Conservation (phyloP, 2,888 invertebrate species). For the Halictus ligatus region DNA sequence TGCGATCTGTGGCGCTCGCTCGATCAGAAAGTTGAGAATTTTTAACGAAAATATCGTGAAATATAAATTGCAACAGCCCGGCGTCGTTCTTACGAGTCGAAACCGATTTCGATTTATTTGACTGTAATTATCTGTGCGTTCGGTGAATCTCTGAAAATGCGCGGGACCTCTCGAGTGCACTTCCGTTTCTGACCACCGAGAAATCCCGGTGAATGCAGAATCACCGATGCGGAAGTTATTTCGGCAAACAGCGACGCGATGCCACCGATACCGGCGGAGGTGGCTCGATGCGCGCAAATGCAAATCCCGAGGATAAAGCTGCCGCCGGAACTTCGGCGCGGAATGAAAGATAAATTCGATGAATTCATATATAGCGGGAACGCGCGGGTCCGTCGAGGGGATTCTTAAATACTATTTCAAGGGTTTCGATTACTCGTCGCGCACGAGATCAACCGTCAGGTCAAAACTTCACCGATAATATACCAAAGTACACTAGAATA, state of each 20-base stretch:
- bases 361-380: background rate
- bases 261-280: background rate
- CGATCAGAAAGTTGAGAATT: background rate
- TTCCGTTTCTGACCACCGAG: constrained; percentile 24
- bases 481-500: too few species aligned
- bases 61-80: background rate
- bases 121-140: background rate
- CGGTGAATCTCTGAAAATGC: background rate
- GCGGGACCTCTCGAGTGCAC: background rate
- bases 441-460: background rate
- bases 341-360: constrained; percentile 27
- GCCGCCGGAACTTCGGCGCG: background rate
- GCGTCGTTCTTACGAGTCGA: background rate
- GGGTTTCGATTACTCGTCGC: background rate
- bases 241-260: constrained; percentile 18
- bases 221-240: constrained; percentile 15
- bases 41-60: background rate
- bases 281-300: background rate
- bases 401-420: constrained; percentile 23
- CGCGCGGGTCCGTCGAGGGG: background rate
- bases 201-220: constrained; percentile 11
- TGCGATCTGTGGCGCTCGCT: too few species aligned
- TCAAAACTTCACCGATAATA: background rate
- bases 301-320: constrained; percentile 20
- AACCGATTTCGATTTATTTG: constrained; percentile 1